Conservation (phyloP, 1,140 invertebrate genomes). For the Drosophila lini region DNA sequence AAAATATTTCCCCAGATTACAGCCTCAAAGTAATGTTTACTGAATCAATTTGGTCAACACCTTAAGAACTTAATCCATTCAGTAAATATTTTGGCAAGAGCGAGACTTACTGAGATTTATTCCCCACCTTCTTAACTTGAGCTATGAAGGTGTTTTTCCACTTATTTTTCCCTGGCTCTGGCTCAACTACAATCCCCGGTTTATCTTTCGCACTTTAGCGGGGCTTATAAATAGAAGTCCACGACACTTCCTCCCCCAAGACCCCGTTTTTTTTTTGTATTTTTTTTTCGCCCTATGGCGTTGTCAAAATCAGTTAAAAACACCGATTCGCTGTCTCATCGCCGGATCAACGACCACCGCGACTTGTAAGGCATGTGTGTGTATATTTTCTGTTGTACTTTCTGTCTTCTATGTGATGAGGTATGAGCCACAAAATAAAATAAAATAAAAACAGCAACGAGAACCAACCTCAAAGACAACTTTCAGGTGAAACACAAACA, state of each 20-base stretch:
- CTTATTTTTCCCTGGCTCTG: neutral
- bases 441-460: slow-evolving; percentile 36
- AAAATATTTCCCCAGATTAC: slow-evolving; percentile 8
- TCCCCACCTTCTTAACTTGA: neutral
- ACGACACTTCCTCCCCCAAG: slow-evolving; percentile 34
- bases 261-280: slow-evolving; percentile 13
- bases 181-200: slow-evolving; percentile 8
- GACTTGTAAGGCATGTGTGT: slow-evolving; percentile 27
- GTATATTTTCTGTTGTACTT: slow-evolving; percentile 42
- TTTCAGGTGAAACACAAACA: slow-evolving; percentile 75
- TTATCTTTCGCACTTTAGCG: slow-evolving; percentile 40
- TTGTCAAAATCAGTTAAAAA: slow-evolving; percentile 69
- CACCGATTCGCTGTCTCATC: slow-evolving; percentile 61
- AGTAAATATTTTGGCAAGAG: slow-evolving; percentile 33
- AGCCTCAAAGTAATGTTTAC: neutral
- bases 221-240: slow-evolving; percentile 60
- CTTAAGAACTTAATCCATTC: slow-evolving; percentile 31
- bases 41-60: slow-evolving; percentile 12
- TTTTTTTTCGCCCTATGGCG: slow-evolving; percentile 26
- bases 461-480: slow-evolving; percentile 72
- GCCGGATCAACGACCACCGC: slow-evolving; percentile 74
- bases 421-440: slow-evolving; percentile 47
- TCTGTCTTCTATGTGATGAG: slow-evolving; percentile 68
- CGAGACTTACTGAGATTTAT: slow-evolving; percentile 1
- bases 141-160: slow-evolving; percentile 10